Conservation (phyloP, 2,113 vertebrate species). For the Hypanus sabinus region DNA sequence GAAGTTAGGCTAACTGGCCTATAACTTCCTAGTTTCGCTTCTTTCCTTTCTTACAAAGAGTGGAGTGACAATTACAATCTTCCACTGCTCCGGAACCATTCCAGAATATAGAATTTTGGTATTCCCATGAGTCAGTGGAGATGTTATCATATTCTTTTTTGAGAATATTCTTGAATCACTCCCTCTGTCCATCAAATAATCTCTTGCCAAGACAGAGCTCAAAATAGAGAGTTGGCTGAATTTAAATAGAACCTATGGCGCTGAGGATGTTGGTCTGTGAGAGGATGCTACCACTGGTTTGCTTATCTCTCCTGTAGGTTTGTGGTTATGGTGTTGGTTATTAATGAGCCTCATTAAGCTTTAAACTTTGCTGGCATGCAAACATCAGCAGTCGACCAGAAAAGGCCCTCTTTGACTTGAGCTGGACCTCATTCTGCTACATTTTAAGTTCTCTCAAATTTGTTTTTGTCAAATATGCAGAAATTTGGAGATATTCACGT, state of each 20-base stretch:
- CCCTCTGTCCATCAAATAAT: neutral
- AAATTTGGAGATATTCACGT: conserved; percentile 83
- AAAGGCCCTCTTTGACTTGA: neutral
- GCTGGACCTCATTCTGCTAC: neutral
- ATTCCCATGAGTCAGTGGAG: too few relatives aligned
- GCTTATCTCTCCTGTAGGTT: too few relatives aligned
- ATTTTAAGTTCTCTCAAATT: neutral
- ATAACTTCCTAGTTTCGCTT: too few relatives aligned
- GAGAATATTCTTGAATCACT: neutral
- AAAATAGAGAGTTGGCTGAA: neutral
- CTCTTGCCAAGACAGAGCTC: too few relatives aligned
- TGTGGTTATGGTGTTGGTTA: too few relatives aligned
- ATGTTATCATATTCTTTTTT: neutral
- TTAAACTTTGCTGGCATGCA: neutral
- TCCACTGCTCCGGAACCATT: too few relatives aligned
- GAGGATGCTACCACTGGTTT: neutral
- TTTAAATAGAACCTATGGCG: neutral
- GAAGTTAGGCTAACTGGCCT: too few relatives aligned
- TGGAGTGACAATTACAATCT: too few relatives aligned
- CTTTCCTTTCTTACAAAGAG: too few relatives aligned
- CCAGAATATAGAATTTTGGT: too few relatives aligned
- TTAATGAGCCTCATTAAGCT: neutral
- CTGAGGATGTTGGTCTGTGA: neutral
- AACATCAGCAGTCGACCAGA: neutral
- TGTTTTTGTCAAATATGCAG: conserved; percentile 48